Base-by-base conservation (phyloP, 2,888 invertebrate genomes). In the Caenorhabditis zanzibari region DNA sequence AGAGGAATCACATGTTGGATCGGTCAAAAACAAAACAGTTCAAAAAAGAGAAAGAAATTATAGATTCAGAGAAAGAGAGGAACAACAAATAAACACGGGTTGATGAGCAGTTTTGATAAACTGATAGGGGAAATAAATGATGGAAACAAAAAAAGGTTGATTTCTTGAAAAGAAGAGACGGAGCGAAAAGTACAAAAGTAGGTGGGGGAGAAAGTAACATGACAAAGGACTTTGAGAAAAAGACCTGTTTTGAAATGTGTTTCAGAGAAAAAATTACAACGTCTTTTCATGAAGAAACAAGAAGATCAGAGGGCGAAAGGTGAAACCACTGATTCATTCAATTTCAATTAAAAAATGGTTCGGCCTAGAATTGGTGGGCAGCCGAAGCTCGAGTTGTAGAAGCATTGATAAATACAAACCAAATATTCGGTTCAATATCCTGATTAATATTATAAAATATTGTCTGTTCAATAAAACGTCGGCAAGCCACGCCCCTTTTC, bases 11-110 rank as follows among this genome's bases (percentile, higher is more conserved):
- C 63, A 72, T 64, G 77, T 41, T 35, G 38, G 41, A 61, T 56
- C 63, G 64, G 52, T 56, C 54, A 72, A 72, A 79, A 79, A 66
- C 63, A 72, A 79, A 71, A 47, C 63, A 71, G 71, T 54, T 71
- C 63, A 63, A 28, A 6, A 24, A 24, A 14, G 35, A 74, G 61
- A 68, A n/a, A 63, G 58, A 47, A 54, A 54, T n/a, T 24, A 44
- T 38, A 59, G 52, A 19, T 35, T 19, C 28, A 49, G 61, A 49
- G 49, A 61, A 58, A 72, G 72, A 59, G 49, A 69, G 32, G 22
- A 69, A 61, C 38, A 76, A 71, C 71, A 59, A 59, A 47, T n/a
- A 71, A 38, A 52, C 59, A 58, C 24, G 19, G 35, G 12, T 24
- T 54, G 54, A 58, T 68, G 41, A 59, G 56, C 35, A 59, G 49